These are phyloP conservation scores for Callimorpha dominula DNA, from an alignment of 2,888 invertebrate genomes.

Conservation along the genomic window DNA sequence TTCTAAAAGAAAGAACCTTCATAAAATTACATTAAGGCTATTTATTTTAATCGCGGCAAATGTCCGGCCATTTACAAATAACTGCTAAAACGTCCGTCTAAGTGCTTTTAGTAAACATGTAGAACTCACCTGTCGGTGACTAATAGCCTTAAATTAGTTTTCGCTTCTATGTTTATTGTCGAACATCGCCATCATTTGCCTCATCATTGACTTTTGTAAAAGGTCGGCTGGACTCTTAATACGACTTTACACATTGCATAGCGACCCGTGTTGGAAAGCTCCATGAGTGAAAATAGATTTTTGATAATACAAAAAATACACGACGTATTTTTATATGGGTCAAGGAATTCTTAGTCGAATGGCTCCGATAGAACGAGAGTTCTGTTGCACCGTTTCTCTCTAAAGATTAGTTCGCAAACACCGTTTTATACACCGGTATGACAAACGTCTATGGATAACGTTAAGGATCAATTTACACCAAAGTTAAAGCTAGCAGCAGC, in stretches of 20 bases:
- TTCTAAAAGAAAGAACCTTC: neutral
- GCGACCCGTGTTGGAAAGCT: neutral
- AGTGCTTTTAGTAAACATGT: constrained; percentile 10
- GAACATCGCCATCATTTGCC: neutral
- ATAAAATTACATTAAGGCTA: constrained; percentile 4
- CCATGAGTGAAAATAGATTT: neutral
- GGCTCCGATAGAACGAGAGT: neutral
- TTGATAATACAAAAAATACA: neutral
- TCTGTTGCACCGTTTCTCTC: neutral
- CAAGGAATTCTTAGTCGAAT: neutral
- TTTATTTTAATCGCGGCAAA: constrained; percentile 4
- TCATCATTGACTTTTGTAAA: neutral
- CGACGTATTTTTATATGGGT: neutral
- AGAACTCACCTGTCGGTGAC: constrained; percentile 4
- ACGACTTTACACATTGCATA: neutral
- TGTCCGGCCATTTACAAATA: constrained; percentile 6
- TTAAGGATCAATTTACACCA: no score
- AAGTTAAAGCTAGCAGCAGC: no score
- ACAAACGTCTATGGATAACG: neutral
- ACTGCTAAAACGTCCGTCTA: constrained; percentile 1
- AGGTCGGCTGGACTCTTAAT: neutral
- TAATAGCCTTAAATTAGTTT: constrained; percentile 11
- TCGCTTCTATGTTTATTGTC: neutral
- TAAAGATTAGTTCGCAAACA: neutral
- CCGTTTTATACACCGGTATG: neutral